Evolutionary conservation across 2,797 vertebrate genomes (phyloP).

Genomic region (Philypnodon macrostomus): DNA sequence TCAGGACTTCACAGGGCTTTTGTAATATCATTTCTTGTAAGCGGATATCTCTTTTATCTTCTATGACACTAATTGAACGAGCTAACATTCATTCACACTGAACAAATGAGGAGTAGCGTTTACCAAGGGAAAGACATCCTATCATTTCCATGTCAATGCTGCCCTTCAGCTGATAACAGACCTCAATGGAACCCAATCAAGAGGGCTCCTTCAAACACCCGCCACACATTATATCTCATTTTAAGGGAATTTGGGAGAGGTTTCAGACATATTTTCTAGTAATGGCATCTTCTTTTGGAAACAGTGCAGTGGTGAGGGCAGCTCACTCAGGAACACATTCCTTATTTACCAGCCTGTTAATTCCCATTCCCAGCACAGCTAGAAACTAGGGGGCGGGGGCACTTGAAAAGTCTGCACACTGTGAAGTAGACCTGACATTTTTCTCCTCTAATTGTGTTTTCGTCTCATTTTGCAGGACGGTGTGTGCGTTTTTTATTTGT

Average conservation of each 20-base stretch:
- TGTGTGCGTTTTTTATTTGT: constrained; percentile 44
- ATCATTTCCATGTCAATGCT: constrained; percentile 27
- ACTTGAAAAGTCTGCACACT: constrained; percentile 59
- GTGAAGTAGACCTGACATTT: constrained; percentile 66
- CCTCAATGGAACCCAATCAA: constrained; percentile 24
- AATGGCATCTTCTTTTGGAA: constrained; percentile 47
- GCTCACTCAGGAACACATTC: constrained; percentile 44
- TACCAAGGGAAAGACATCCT: neutral
- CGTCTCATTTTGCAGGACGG: constrained; percentile 46
- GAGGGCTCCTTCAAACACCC: constrained; percentile 24
- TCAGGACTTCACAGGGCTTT: no score
- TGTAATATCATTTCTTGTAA: no score
- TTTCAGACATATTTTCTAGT: constrained; percentile 46
- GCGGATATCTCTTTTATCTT: constrained; percentile 21
- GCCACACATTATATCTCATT: constrained; percentile 9
- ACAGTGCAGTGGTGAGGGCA: constrained; percentile 37
- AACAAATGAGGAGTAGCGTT: constrained; percentile 30
- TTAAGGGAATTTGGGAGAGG: constrained; percentile 16
- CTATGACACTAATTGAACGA: constrained; percentile 47
- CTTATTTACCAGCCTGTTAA: constrained; percentile 60
- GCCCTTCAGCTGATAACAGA: constrained; percentile 15
- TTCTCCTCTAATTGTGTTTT: constrained; percentile 73
- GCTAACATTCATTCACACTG: constrained; percentile 37
- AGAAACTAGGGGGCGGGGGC: no score
- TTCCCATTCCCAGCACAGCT: constrained; percentile 61